These are phyloP conservation scores for Coregonus suidteri DNA, from an alignment of 2,797 vertebrate species.

Conservation along the genomic window DNA sequence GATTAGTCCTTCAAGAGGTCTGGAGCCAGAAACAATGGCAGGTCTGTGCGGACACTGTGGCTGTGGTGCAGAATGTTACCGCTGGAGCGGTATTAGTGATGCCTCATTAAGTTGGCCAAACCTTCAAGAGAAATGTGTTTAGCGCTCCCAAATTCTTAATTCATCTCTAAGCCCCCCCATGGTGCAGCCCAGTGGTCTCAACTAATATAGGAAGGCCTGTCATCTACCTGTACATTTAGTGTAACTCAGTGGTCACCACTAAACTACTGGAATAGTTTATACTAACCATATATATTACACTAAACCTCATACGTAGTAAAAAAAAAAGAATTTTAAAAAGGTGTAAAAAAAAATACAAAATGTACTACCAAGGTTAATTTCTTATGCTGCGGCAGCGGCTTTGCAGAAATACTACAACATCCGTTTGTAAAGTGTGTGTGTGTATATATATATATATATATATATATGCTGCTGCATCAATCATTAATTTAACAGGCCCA, in stretches of 20 bases:
- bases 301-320: too few relatives aligned
- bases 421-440: neutral
- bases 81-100: constrained; percentile 89
- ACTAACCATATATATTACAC: neutral
- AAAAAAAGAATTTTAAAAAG: too few relatives aligned
- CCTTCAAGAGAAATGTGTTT: constrained; percentile 82
- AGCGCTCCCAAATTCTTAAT: constrained; percentile 71
- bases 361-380: neutral
- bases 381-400: neutral
- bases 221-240: neutral
- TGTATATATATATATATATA: neutral
- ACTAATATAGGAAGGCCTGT: neutral
- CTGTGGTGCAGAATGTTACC: constrained; percentile 63
- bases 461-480: neutral
- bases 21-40: constrained; percentile 91
- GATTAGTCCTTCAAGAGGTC: constrained; percentile 93
- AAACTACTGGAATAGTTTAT: neutral
- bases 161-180: constrained; percentile 71
- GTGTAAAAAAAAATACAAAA: too few relatives aligned
- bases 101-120: constrained; percentile 94
- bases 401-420: neutral
- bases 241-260: neutral
- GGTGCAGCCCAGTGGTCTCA: constrained; percentile 6
- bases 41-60: constrained; percentile 79
- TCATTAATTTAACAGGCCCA: neutral